Base-by-base conservation (phyloP, 2,113 vertebrate genomes). In the Daubentonia madagascariensis region DNA sequence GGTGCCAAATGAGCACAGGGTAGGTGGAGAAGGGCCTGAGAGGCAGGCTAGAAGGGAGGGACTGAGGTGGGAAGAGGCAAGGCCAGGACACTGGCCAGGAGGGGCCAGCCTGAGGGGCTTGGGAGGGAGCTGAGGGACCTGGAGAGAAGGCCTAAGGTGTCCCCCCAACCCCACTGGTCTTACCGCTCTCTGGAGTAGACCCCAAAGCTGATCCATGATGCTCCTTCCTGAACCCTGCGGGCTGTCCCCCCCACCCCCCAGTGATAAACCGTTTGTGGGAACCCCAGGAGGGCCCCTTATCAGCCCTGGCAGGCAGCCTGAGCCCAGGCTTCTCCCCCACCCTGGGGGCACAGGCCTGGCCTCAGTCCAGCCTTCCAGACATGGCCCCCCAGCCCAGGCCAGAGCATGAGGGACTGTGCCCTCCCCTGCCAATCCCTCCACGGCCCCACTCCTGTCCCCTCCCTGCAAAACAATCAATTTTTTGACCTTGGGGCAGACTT, bases 311-410 rank as follows among this genome's bases (percentile, higher is more conserved):
- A 98, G 97, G 95, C 97, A 90, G 95, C 90, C 86, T 88, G 80
- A 90, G 72, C 75, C 45, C 85, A 72, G 68, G 70, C 52, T 30
- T 30, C 63, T 94, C 63, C 88, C 45, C 45, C 20, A 14, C 72
- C 35, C 2, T 10, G 50, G 85, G 94, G 61, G 72, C 67, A 37
- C n/a, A 86, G 93, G 61, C 78, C 80, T 91, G 97, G 89, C 92
- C n/a, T 98, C 98, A 90, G 98, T 98, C 93, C 99, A 99, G 10
- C 85, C 98, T 97, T 99, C 99, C 45, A 98, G 97, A 96, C 98
- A 98, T 28, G 98, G 96, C 2, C 98, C 98, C n/a, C 67, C 96
- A 83, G 43, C 85, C 96, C 52, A 94, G 50, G 59, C 73, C 35
- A 83, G 98, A 99, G 2, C 98, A 98, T 3, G 96, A 98, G 63